Percentiles rank a stretch among this genome's conserved stretches.
These are phyloP conservation scores for Ploceus nigricollis DNA, from an alignment of 2,113 vertebrate genomes.

Conservation along the genomic window DNA sequence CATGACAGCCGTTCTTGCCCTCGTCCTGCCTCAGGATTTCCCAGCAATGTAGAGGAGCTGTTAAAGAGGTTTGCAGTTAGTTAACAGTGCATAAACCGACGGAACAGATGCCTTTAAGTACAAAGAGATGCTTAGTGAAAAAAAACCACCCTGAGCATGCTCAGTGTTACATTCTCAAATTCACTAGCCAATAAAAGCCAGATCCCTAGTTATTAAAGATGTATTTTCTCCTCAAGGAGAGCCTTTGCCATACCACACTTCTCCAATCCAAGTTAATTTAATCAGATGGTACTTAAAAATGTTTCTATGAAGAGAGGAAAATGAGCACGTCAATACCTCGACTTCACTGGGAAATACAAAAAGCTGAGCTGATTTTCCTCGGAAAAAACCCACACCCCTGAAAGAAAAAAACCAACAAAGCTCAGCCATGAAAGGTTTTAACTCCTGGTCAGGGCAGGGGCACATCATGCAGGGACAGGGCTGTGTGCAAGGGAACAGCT, in stretches of 20 bases:
- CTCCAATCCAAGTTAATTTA: slow-evolving; percentile 5
- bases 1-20: neutral
- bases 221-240: slow-evolving; percentile 30
- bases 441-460: neutral
- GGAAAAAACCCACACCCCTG: neutral
- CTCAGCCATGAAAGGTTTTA: neutral
- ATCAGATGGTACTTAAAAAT: neutral
- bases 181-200: slow-evolving; percentile 26
- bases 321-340: neutral
- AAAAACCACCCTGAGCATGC: neutral
- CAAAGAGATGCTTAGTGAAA: neutral
- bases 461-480: neutral
- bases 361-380: neutral
- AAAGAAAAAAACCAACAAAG: neutral
- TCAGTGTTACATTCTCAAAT: neutral
- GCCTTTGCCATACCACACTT: neutral
- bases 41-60: slow-evolving; percentile 17
- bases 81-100: slow-evolving; percentile 22
- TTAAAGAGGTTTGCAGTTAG: slow-evolving; percentile 52
- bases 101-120: slow-evolving; percentile 27
- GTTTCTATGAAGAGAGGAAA: neutral
- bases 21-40: slow-evolving; percentile 34
- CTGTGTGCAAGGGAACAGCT: neutral
- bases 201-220: slow-evolving; percentile 25
- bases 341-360: neutral